Conservation (phyloP, 2,113 vertebrate species). For the Rhinolophus ferrumequinum region DNA sequence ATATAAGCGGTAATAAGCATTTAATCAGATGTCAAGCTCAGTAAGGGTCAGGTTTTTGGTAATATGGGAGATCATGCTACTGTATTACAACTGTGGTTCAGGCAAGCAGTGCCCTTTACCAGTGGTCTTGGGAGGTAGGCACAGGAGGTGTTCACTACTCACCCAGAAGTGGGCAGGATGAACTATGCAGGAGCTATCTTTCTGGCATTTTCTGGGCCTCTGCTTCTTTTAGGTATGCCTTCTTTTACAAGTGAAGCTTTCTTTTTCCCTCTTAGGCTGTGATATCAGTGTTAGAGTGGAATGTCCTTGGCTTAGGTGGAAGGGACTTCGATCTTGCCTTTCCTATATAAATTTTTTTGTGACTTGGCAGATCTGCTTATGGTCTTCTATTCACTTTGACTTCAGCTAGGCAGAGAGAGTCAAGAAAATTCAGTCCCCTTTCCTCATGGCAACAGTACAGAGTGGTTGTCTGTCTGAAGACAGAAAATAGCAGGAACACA, state of each 20-base stretch:
- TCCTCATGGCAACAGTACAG: not conserved
- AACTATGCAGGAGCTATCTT: not conserved
- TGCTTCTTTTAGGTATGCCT: not conserved
- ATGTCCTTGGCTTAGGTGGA: not conserved
- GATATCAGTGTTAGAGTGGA: conserved; percentile 30
- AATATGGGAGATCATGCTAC: not conserved
- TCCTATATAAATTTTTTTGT: conserved; percentile 1
- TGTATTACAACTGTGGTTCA: conserved; percentile 17
- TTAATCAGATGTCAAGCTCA: conserved; percentile 29
- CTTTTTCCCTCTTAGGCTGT: not conserved
- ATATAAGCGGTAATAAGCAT: not conserved
- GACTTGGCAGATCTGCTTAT: not conserved
- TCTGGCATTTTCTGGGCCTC: conserved; percentile 31
- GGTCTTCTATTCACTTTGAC: not conserved
- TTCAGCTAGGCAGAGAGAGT: not conserved
- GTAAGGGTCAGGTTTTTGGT: not conserved
- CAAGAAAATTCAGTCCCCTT: not conserved
- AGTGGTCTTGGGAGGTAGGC: not conserved
- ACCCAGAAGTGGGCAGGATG: not conserved
- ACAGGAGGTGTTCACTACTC: not conserved
- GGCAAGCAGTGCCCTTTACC: not conserved
- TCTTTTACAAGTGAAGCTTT: not conserved
- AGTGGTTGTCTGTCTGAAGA: conserved; percentile 33
- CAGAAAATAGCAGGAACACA: conserved; percentile 6
- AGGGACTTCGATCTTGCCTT: conserved; percentile 8